Base-by-base conservation (phyloP, 2,113 vertebrate species). In the Tragelaphus strepsiceros region DNA sequence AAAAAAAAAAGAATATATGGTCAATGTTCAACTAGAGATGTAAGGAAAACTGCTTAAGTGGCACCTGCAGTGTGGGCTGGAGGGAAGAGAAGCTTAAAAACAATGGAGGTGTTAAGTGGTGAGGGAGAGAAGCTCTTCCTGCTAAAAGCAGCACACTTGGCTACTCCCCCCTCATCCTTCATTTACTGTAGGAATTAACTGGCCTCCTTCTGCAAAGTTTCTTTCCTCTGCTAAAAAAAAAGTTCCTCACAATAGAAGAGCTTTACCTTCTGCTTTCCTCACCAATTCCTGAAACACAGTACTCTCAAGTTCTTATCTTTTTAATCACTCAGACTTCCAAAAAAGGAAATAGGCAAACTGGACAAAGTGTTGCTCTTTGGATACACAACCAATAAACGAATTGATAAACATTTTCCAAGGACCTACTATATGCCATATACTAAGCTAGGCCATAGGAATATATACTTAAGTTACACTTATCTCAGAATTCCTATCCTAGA, bases 291-390 rank as follows among this genome's bases (percentile, higher is more conserved):
- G 16, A 94, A 91, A 87, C 9, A 56, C 12, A 61, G 14, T 74
- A 83, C 49, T 28, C 58, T 39, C 28, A 35, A 84, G n/a, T 80
- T 77, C 32, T 35, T 19, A 7, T 82, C 43, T 87, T 83, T 91
- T 80, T 54, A 39, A n/a, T 67, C 28, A 92, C 13, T 93, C 6
- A 64, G 74, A 62, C 19, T 54, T 21, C 58, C 21, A 88, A 88
- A 93, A 86, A n/a, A 30, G 74, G 19, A 88, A 96, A 91, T 9
- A 74, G 78, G 78, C 83, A 95, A 92, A 46, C 56, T 24, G 19
- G 56, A 88, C 58, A 7, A 91, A 67, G 22, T 56, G 5, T 58
- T 78, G 62, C 39, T 96, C 53, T 49, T 61, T 49, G 84, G 30
- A 32, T 19, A 9, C 30, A 71, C 21, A 91, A 86, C 35, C 83